Conservation (phyloP, 2,888 invertebrate genomes). For the Prosopocoilus inquinatus region DNA sequence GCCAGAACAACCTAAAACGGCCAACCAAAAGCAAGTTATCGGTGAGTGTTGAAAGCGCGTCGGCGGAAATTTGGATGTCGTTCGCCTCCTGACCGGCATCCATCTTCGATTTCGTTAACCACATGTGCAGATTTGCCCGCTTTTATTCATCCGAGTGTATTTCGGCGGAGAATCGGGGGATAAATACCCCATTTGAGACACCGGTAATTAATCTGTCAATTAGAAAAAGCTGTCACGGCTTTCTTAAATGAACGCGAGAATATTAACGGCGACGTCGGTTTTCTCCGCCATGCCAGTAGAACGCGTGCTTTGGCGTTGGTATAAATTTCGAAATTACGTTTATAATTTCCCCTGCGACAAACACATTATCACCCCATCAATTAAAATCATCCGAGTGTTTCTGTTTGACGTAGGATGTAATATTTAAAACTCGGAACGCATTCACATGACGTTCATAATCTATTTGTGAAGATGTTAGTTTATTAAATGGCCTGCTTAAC, state of each 20-base stretch:
- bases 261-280: background rate
- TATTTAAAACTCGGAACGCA: no score
- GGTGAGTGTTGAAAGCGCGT: constrained; percentile 57
- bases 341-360: no score
- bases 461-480: no score
- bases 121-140: constrained; percentile 25
- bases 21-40: constrained; percentile 83
- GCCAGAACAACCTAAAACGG: constrained; percentile 54
- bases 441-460: no score
- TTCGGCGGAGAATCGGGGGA: background rate
- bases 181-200: no score
- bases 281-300: constrained; percentile 12
- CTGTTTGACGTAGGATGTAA: no score
- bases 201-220: no score
- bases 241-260: no score
- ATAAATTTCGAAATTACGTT: background rate
- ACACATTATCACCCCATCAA: no score
- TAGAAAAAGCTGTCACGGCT: no score
- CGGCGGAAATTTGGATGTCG: constrained; percentile 10
- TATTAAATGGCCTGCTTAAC: no score
- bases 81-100: constrained; percentile 37
- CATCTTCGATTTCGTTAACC: constrained; percentile 38
- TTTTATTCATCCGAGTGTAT: constrained; percentile 1
- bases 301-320: constrained; percentile 1
- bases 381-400: no score